Conservation (phyloP, 2,797 vertebrate species). For the Psittacula echo region DNA sequence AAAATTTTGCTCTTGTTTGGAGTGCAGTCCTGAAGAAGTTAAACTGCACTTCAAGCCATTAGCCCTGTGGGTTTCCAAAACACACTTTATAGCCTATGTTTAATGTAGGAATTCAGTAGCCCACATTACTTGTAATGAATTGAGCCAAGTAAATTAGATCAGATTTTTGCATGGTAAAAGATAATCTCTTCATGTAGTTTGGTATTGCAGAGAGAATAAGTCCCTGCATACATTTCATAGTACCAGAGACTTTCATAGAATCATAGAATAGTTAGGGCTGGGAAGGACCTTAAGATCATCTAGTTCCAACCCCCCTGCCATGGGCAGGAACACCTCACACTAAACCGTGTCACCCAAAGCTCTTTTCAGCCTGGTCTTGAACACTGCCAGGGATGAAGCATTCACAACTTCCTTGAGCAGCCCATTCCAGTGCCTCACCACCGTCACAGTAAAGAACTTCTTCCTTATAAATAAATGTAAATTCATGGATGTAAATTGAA, state of each 20-base stretch:
- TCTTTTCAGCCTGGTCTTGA: neutral
- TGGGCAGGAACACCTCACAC: neutral
- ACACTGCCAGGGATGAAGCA: neutral
- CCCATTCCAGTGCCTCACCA: neutral
- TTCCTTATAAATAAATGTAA: neutral
- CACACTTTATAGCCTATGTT: neutral
- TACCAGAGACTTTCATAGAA: conserved; percentile 46
- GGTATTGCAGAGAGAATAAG: neutral
- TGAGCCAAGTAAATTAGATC: conserved; percentile 58
- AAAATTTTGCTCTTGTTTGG: neutral
- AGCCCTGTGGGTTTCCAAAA: neutral
- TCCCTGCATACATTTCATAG: conserved; percentile 32
- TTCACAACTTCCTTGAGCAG: neutral
- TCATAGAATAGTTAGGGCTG: neutral
- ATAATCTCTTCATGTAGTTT: conserved; percentile 5
- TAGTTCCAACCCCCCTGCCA: neutral
- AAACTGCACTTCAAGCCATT: neutral
- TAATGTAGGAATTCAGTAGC: neutral
- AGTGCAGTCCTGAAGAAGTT: neutral
- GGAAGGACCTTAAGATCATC: neutral
- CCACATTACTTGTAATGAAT: conserved; percentile 7
- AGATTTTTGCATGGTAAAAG: conserved; percentile 64
- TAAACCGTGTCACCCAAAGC: neutral
- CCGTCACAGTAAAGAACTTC: neutral
- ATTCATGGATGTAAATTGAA: conserved; percentile 39